Evolutionary conservation across 2,113 vertebrate genomes (phyloP).

Genomic region (Phrynosoma platyrhinos): DNA sequence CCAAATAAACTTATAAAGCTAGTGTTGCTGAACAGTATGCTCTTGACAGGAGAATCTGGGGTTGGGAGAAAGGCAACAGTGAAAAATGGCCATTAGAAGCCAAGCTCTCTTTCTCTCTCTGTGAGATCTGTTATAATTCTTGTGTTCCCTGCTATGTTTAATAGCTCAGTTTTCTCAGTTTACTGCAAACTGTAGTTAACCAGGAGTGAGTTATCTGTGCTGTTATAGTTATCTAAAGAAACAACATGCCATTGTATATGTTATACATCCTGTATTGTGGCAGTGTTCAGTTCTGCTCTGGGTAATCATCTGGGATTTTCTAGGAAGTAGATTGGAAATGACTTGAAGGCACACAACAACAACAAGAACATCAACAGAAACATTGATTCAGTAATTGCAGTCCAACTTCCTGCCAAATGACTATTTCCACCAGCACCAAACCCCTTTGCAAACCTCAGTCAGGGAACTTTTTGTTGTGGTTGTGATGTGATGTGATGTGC

Average conservation of each 20-base stretch:
- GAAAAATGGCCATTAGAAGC: background rate
- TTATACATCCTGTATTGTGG: background rate
- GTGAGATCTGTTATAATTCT: background rate
- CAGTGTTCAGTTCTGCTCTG: background rate
- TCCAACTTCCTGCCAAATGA: background rate
- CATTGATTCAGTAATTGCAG: background rate
- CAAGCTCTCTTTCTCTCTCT: background rate
- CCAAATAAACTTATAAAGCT: constrained; percentile 48
- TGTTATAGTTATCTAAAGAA: background rate
- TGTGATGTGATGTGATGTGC: background rate
- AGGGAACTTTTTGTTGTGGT: background rate
- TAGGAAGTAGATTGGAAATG: background rate
- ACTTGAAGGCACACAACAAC: too few species aligned
- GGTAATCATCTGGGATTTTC: background rate
- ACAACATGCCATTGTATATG: background rate
- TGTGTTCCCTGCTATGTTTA: background rate
- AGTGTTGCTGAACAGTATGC: constrained; percentile 29
- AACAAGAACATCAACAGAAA: too few species aligned
- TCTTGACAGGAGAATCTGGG: constrained; percentile 15
- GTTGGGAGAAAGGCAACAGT: background rate
- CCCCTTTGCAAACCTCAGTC: background rate
- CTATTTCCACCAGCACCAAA: background rate
- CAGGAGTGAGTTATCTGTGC: background rate
- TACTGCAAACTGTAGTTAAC: background rate
- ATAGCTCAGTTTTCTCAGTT: background rate